Conservation (phyloP, 2,113 vertebrate species). For the Verasper variegatus region DNA sequence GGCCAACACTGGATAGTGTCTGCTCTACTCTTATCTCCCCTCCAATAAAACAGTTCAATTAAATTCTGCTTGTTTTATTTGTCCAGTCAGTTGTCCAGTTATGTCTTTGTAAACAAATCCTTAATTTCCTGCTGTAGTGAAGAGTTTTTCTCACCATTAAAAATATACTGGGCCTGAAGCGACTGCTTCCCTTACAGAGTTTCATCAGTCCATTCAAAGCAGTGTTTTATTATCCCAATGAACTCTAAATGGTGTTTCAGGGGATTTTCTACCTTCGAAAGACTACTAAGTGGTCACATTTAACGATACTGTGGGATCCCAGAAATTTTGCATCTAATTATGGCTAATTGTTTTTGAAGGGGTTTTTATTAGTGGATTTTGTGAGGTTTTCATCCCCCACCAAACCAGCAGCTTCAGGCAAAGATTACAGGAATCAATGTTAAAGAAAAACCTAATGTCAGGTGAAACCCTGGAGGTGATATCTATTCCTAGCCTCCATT, state of each 20-base stretch:
- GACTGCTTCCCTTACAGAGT: not conserved
- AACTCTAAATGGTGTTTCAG: not conserved
- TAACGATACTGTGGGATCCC: not conserved
- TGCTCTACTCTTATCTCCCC: not conserved
- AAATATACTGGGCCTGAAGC: not conserved
- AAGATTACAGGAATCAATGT: slow-evolving; percentile 26
- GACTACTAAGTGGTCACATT: not conserved
- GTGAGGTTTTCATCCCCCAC: not conserved
- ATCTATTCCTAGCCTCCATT: slow-evolving; percentile 60
- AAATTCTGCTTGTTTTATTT: slow-evolving; percentile 22
- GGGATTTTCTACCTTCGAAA: not conserved
- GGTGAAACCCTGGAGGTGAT: slow-evolving; percentile 31
- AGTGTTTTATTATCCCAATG: not conserved
- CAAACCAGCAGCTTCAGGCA: slow-evolving; percentile 2
- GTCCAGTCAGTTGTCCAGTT: slow-evolving; percentile 3
- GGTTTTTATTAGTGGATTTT: slow-evolving; percentile 2
- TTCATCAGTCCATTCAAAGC: not conserved
- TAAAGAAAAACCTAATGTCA: slow-evolving; percentile 28
- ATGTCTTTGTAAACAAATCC: not conserved
- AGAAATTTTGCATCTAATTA: slow-evolving; percentile 1
- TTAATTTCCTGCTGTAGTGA: not conserved
- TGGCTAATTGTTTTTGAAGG: slow-evolving; percentile 14
- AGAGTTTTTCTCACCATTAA: not conserved
- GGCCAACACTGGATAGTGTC: not conserved
- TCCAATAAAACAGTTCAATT: slow-evolving; percentile 11